These are phyloP conservation scores for Poecilia velifera DNA, from an alignment of 2,797 vertebrate species.

Conservation along the genomic window DNA sequence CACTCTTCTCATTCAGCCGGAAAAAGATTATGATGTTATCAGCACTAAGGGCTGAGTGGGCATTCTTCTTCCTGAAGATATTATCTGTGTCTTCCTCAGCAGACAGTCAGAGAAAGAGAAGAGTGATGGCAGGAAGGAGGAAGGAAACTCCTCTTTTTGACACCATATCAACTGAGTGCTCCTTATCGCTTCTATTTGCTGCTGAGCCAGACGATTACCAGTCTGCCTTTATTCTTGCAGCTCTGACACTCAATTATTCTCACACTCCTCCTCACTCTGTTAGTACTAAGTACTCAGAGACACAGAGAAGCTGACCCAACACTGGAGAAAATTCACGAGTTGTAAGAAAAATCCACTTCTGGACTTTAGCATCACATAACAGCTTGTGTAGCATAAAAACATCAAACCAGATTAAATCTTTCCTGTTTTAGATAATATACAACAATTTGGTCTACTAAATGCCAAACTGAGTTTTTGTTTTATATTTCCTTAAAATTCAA, in stretches of 20 bases:
- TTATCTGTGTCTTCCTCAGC: conserved; percentile 54
- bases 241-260: conserved; percentile 84
- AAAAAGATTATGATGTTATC: conserved; percentile 72
- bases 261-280: conserved; percentile 46
- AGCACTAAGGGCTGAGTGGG: conserved; percentile 61
- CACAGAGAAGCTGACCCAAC: conserved; percentile 69
- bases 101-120: conserved; percentile 60
- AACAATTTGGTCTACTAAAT: no score
- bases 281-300: conserved; percentile 70
- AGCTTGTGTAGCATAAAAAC: background rate
- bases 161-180: conserved; percentile 65
- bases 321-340: conserved; percentile 43
- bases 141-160: conserved; percentile 66
- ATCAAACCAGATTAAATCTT: background rate
- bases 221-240: conserved; percentile 83
- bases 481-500: no score
- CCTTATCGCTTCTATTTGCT: conserved; percentile 83
- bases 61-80: conserved; percentile 66
- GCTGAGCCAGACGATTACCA: conserved; percentile 81
- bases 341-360: background rate
- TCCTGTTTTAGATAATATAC: no score
- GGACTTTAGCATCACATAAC: background rate
- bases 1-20: conserved; percentile 52
- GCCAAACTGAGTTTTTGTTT: no score
- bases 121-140: conserved; percentile 43